Conservation (phyloP, 2,797 vertebrate species). For the Hoplostethus atlanticus region DNA sequence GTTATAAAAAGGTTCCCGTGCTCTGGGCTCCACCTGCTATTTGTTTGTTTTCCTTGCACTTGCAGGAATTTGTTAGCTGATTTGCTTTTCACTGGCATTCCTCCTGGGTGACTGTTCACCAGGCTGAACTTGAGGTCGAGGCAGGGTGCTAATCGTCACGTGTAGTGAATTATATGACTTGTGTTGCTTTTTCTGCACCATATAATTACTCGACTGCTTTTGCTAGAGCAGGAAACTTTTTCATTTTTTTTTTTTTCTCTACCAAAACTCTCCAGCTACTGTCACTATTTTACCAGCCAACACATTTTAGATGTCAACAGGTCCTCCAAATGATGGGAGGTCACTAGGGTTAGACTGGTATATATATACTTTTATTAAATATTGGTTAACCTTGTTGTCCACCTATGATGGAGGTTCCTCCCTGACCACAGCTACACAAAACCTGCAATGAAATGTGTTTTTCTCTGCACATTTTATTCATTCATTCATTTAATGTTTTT, state of each 20-base stretch:
- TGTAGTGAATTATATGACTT: slow-evolving; percentile 23
- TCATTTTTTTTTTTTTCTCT: neutral
- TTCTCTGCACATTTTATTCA: too few species aligned
- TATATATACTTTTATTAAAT: too few species aligned
- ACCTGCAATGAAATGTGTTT: too few species aligned
- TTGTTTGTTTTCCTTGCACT: slow-evolving; percentile 18
- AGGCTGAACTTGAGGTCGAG: slow-evolving; percentile 36
- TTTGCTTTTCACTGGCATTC: slow-evolving; percentile 49
- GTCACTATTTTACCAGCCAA: slow-evolving; percentile 21
- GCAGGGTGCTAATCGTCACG: slow-evolving; percentile 31
- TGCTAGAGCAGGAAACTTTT: slow-evolving; percentile 6
- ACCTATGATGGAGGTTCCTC: too few species aligned
- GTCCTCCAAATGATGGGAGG: too few species aligned
- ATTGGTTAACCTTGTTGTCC: too few species aligned
- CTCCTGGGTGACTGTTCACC: slow-evolving; percentile 52
- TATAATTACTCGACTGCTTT: slow-evolving; percentile 18
- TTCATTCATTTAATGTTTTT: too few species aligned
- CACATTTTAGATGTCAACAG: neutral
- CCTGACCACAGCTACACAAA: too few species aligned
- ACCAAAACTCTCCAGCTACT: neutral
- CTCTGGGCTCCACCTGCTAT: slow-evolving; percentile 43
- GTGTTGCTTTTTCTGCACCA: slow-evolving; percentile 30
- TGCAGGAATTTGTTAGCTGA: slow-evolving; percentile 18
- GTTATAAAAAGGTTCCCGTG: slow-evolving; percentile 38
- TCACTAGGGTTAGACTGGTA: too few species aligned